These are phyloP conservation scores for Dynastes hyllus DNA, from an alignment of 2,888 invertebrate genomes.

Conservation along the genomic window DNA sequence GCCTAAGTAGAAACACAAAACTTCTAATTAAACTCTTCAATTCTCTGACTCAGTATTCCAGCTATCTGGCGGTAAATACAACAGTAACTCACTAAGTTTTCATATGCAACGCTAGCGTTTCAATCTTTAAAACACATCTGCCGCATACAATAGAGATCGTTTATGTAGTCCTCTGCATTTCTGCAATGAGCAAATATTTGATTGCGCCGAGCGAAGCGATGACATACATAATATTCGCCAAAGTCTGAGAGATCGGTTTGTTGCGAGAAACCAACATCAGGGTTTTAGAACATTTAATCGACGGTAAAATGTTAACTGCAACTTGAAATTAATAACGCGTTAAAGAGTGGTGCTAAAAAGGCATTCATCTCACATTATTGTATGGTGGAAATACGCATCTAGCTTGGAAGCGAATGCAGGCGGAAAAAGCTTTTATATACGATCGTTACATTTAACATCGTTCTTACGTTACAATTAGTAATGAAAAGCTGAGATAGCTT, in stretches of 20 bases:
- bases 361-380: neutral
- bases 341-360: slow-evolving; percentile 10
- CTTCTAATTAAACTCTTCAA: slow-evolving; percentile 12
- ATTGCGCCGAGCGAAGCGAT: slow-evolving; percentile 2
- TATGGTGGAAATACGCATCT: too few species aligned
- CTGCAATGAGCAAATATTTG: slow-evolving; percentile 27
- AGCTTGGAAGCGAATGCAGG: too few species aligned
- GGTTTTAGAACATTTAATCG: slow-evolving; percentile 27
- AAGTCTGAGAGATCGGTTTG: slow-evolving; percentile 4
- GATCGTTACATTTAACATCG: too few species aligned
- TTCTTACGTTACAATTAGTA: too few species aligned
- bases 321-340: slow-evolving; percentile 31
- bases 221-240: slow-evolving; percentile 15
- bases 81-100: neutral
- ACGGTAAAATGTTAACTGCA: slow-evolving; percentile 34
- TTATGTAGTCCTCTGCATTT: slow-evolving; percentile 2
- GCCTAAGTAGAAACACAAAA: neutral
- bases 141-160: slow-evolving; percentile 24
- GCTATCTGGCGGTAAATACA: neutral
- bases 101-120: slow-evolving; percentile 1
- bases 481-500: too few species aligned
- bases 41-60: neutral
- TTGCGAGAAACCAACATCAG: slow-evolving; percentile 15
- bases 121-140: neutral
- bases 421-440: too few species aligned